Evolutionary conservation across 2,888 invertebrate species (phyloP).

Genomic region (Euzophera pinguis): DNA sequence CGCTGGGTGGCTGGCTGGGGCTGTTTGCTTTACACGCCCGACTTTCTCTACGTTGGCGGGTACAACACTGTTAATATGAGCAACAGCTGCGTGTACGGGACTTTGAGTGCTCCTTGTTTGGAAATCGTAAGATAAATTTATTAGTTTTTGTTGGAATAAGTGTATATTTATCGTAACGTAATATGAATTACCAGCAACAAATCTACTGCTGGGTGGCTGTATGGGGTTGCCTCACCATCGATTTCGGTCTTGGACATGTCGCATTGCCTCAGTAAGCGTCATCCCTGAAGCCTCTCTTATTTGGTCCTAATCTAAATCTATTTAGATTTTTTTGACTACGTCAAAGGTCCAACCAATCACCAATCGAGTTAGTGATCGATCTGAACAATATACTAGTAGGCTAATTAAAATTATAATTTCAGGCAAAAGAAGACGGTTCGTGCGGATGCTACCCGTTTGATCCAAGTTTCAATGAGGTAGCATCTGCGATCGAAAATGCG

Average conservation of each 20-base stretch:
- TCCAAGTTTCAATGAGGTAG: conserved; percentile 57
- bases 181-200: conserved; percentile 58
- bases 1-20: conserved; percentile 69
- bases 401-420: not conserved
- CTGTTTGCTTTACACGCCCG: conserved; percentile 62
- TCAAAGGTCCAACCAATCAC: no score
- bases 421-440: conserved; percentile 64
- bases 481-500: conserved; percentile 44
- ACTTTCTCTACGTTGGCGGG: conserved; percentile 56
- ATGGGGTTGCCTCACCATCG: no score
- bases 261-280: no score
- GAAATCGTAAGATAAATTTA: conserved; percentile 51
- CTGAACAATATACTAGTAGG: not conserved
- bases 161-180: conserved; percentile 38
- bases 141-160: no score
- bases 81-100: conserved; percentile 55
- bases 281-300: no score
- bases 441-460: conserved; percentile 72
- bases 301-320: no score
- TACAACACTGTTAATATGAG: conserved; percentile 52
- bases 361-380: no score
- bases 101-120: conserved; percentile 59
- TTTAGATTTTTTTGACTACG: no score
- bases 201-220: conserved; percentile 70
- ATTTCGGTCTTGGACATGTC: no score